Evolutionary conservation across 2,888 invertebrate genomes (phyloP).

Genomic region (Xylota segnis): DNA sequence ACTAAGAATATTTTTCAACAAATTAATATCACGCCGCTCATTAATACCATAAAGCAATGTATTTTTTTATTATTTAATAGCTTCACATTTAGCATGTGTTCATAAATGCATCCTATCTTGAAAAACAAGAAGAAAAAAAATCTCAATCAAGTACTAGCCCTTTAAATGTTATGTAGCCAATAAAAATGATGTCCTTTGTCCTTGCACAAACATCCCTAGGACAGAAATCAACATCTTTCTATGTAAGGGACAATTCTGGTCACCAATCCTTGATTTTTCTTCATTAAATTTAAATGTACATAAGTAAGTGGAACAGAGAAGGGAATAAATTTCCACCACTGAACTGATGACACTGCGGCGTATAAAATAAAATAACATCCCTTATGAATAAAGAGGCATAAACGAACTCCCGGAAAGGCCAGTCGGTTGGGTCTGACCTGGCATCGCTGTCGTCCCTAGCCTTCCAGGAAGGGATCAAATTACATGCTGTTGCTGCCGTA

Average conservation of each 20-base stretch:
- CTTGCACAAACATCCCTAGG: conserved; percentile 56
- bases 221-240: conserved; percentile 63
- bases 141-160: conserved; percentile 32
- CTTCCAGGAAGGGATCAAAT: conserved; percentile 75
- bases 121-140: conserved; percentile 1
- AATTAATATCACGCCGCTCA: conserved; percentile 29
- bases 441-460: conserved; percentile 50
- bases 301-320: conserved; percentile 34
- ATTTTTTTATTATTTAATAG: conserved; percentile 33
- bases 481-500: conserved; percentile 75
- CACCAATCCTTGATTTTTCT: conserved; percentile 31
- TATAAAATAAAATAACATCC: conserved; percentile 66
- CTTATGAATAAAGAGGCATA: conserved; percentile 76
- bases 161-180: conserved; percentile 53
- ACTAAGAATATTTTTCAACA: not conserved
- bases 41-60: not conserved
- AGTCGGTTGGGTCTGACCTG: conserved; percentile 58
- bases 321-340: not conserved
- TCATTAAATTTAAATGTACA: conserved; percentile 6
- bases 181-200: conserved; percentile 65
- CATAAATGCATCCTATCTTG: conserved; percentile 6
- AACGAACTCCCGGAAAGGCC: conserved; percentile 76
- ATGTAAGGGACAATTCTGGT: conserved; percentile 40
- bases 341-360: conserved; percentile 41
- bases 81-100: conserved; percentile 2